A percentile compares a stretch with the other conserved stretches of the same genome.
Conservation (phyloP, 1,140 invertebrate genomes). For the Nasonia giraulti region DNA sequence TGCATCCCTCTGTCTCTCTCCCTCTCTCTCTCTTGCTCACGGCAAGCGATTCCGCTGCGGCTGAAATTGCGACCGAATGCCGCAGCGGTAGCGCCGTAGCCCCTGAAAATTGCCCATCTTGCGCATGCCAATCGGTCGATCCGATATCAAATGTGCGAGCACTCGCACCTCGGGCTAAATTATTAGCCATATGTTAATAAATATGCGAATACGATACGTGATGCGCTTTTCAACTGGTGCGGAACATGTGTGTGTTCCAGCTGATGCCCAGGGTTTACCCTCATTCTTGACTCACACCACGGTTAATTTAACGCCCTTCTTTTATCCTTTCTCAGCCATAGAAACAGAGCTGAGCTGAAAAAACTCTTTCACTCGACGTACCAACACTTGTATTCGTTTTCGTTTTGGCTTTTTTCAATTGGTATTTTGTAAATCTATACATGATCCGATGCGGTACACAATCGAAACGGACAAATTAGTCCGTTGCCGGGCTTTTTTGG, state of each 20-base stretch:
- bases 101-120: conserved; percentile 10
- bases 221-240: background rate
- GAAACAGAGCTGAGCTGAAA: background rate
- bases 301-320: background rate
- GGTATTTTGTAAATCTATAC: background rate
- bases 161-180: background rate
- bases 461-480: too few species aligned
- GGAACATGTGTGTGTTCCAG: conserved; percentile 17
- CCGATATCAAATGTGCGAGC: background rate
- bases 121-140: background rate
- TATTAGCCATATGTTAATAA: background rate
- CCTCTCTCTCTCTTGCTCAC: too few species aligned
- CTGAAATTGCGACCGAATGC: conserved; percentile 5
- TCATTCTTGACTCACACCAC: background rate
- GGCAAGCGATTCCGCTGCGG: background rate
- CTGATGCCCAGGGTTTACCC: conserved; percentile 67
- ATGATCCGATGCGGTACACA: too few species aligned
- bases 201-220: background rate
- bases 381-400: background rate
- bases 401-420: background rate
- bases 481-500: too few species aligned
- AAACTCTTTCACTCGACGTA: background rate
- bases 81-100: background rate
- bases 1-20: background rate
- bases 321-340: background rate